Evolutionary conservation across 1,140 invertebrate species (phyloP), one percentile per base, ranked within the genome.

Genomic region (Plectrocnemia conspersa): DNA sequence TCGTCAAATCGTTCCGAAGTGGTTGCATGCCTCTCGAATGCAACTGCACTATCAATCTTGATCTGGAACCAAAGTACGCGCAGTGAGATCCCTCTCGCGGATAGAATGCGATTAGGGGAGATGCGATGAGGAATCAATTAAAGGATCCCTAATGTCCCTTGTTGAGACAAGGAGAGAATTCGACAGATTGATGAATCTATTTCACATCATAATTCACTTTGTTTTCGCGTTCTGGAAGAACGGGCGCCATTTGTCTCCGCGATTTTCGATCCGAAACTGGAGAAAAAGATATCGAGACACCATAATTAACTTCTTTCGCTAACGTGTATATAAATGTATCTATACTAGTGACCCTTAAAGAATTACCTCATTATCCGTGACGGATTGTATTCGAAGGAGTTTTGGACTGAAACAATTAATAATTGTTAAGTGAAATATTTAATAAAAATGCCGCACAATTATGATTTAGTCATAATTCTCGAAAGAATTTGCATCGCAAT

Each of bases 11-110:
- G 44, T 32, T 32, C 18, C 35, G 35, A 38, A 23, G 21, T 22
- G 47, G 40, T 19, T 50, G 47, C 47, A 50, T 33, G 36, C 47
- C 47, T 38, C 47, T 50, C 32, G 21, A 38, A 50, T 50, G 47
- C 47, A 50, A 50, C 38, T 38, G 47, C 47, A 50, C 38, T 50
- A 50, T 50, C 47, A 50, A 50, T 50, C 47, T 50, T 50, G 47
- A 50, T 50, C 47, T 50, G 11, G 47, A 15, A 11, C 33, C 7
- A 38, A 15, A 35, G 40, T 50, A 35, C 47, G 32, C 16, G 10
- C 6, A 9, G 18, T 10, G 22, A 2, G 16, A 24, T 21, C 2
- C 13, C 13, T 16, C 22, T 32, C 33, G 7, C 16, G 33, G 15
- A 32, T n/a, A 23, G 21, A 23, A 44, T 24, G 16, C 29, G 13